Percentiles rank a stretch among this genome's conserved stretches.
These are phyloP conservation scores for Petroica traversi DNA, from an alignment of 2,113 vertebrate species.

Conservation along the genomic window DNA sequence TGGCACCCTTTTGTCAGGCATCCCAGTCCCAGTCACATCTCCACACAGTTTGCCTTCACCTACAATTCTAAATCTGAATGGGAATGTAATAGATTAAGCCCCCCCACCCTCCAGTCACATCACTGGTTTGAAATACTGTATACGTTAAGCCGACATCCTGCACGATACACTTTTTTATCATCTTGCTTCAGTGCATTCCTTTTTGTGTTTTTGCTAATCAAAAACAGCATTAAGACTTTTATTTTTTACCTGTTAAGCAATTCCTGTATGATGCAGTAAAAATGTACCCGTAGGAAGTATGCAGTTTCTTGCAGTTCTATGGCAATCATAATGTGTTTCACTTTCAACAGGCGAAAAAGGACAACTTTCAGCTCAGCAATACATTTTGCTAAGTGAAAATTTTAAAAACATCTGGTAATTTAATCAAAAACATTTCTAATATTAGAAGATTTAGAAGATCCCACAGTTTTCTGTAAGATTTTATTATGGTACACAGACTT, in stretches of 20 bases:
- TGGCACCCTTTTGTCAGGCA: constrained; percentile 46
- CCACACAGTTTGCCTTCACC: constrained; percentile 56
- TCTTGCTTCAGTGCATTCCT: constrained; percentile 64
- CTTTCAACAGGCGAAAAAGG: not conserved
- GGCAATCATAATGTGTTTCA: not conserved
- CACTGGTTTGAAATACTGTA: constrained; percentile 3
- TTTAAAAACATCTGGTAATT: not conserved
- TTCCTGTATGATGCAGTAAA: constrained; percentile 1
- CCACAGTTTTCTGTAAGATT: not conserved
- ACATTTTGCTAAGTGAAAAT: not conserved
- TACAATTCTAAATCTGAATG: constrained; percentile 47
- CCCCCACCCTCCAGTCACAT: not conserved
- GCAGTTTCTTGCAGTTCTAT: constrained; percentile 1
- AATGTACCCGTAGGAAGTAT: not conserved
- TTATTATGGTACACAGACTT: not conserved
- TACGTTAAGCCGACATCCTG: constrained; percentile 34
- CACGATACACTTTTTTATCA: constrained; percentile 37
- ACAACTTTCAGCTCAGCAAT: constrained; percentile 17
- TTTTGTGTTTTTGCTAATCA: constrained; percentile 36
- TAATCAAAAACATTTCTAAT: not conserved
- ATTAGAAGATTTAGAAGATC: not conserved
- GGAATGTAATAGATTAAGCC: constrained; percentile 9
- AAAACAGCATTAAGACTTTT: constrained; percentile 32
- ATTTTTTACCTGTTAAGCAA: constrained; percentile 53
- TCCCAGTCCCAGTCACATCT: not conserved